Conservation (phyloP, 2,113 vertebrate species). For the Formicarius rufipectus region DNA sequence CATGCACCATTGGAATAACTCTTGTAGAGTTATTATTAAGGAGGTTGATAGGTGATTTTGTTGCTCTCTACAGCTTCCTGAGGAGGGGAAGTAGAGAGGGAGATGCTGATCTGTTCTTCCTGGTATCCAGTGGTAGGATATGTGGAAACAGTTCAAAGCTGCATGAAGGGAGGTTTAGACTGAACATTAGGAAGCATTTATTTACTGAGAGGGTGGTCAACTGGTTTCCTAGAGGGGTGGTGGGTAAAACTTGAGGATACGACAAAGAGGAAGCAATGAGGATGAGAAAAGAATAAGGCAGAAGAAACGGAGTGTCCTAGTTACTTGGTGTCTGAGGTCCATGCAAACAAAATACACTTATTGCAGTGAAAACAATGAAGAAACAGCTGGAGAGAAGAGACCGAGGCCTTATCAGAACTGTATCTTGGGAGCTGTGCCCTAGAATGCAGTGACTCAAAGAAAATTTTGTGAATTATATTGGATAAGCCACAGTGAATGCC, state of each 20-base stretch:
- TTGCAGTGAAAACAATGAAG: background rate
- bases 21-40: background rate
- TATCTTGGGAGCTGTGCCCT: background rate
- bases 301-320: background rate
- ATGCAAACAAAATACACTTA: background rate
- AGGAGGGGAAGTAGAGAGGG: background rate
- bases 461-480: background rate
- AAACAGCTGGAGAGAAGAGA: background rate
- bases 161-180: background rate
- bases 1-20: background rate
- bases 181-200: background rate
- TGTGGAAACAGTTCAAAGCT: background rate
- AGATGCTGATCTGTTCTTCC: background rate
- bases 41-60: background rate
- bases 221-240: background rate
- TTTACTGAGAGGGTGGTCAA: background rate
- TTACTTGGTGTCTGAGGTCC: background rate
- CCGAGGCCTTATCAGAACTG: background rate
- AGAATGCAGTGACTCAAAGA: background rate
- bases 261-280: background rate
- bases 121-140: background rate
- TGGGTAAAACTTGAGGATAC: background rate
- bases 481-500: background rate
- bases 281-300: background rate
- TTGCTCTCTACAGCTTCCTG: background rate